Conservation (phyloP, 2,113 vertebrate species). For the Mesembrinibis cayennensis region DNA sequence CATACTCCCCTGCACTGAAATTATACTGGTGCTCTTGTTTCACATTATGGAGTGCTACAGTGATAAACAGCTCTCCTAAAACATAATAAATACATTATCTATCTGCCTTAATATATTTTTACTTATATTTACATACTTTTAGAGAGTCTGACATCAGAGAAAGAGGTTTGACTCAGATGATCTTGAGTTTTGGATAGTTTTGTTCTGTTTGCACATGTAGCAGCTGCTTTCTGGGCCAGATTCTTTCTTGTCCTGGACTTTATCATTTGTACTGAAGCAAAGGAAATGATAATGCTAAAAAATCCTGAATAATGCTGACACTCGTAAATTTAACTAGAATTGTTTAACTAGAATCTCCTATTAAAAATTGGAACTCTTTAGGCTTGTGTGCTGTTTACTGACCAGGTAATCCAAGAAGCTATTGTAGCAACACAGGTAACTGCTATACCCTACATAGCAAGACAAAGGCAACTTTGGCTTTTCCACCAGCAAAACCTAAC, state of each 20-base stretch:
- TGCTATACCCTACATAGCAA: neutral
- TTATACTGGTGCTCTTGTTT: neutral
- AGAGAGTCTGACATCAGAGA: neutral
- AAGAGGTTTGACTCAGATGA: neutral
- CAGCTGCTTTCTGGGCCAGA: neutral
- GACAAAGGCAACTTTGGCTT: neutral
- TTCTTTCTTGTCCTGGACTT: neutral
- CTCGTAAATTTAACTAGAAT: neutral
- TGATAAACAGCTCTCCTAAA: neutral
- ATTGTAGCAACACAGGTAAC: neutral
- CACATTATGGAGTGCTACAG: neutral
- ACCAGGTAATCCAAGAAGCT: neutral
- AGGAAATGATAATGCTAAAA: neutral
- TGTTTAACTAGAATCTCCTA: neutral
- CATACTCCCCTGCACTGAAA: neutral
- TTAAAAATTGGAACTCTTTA: neutral
- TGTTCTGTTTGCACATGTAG: neutral
- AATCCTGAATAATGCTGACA: neutral
- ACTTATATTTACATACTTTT: neutral
- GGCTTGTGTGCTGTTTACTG: neutral
- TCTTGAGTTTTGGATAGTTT: neutral
- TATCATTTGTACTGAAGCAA: neutral
- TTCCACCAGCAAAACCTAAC: neutral
- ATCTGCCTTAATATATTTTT: neutral
- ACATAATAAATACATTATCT: neutral